Conservation (phyloP, 1,140 invertebrate species). For the Drosophila guanche region DNA sequence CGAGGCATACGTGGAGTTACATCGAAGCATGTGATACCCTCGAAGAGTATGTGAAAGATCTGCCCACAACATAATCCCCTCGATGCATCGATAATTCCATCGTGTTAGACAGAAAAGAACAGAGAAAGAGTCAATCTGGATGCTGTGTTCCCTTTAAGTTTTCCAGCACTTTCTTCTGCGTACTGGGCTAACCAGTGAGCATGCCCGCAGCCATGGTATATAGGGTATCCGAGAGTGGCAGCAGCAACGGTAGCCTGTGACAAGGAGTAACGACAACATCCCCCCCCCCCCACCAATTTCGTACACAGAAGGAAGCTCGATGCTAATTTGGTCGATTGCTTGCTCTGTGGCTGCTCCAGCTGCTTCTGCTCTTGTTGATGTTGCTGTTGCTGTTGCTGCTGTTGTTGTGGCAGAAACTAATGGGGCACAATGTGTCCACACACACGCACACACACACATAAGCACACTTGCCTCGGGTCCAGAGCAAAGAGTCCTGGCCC, state of each 20-base stretch:
- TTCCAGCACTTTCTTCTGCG: too few relatives aligned
- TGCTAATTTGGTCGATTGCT: conserved; percentile 62
- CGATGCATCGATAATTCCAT: too few relatives aligned
- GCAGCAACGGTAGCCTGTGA: conserved; percentile 13
- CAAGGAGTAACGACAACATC: conserved; percentile 24
- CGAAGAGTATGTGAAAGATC: too few relatives aligned
- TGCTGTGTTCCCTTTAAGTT: too few relatives aligned
- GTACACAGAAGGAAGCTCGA: conserved; percentile 61
- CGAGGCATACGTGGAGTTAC: too few relatives aligned
- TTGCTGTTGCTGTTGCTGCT: conserved; percentile 24
- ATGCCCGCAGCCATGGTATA: too few relatives aligned
- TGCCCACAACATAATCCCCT: too few relatives aligned
- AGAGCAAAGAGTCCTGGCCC: conserved; percentile 60
- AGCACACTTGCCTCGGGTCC: conserved; percentile 18
- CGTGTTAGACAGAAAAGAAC: too few relatives aligned
- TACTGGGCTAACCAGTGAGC: too few relatives aligned
- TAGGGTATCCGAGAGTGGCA: background rate
- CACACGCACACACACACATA: conserved; percentile 32
- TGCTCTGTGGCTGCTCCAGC: conserved; percentile 15
- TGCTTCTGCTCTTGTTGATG: conserved; percentile 13
- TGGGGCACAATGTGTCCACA: conserved; percentile 81
- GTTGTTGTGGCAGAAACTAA: conserved; percentile 72
- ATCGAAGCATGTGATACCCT: too few relatives aligned
- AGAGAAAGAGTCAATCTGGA: too few relatives aligned
- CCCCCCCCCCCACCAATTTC: conserved; percentile 18